These are phyloP conservation scores for Hycleus cichorii DNA, from an alignment of 1,140 invertebrate species.

Conservation along the genomic window DNA sequence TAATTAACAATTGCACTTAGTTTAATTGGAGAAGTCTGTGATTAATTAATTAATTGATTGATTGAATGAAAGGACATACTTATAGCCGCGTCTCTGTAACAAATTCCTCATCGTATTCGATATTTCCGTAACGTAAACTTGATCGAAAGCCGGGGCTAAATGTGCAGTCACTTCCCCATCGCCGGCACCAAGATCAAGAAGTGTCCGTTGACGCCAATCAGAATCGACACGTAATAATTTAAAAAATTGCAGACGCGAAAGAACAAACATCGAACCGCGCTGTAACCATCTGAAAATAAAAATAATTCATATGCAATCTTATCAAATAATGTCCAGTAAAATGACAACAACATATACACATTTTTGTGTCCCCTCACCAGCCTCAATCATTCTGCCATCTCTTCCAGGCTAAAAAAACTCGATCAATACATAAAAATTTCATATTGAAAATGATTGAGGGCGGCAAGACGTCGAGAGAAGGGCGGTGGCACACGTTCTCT, in stretches of 20 bases:
- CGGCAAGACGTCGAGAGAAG: slow-evolving; percentile 22
- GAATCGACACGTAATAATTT: slow-evolving; percentile 43
- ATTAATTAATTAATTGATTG: not conserved
- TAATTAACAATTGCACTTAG: not conserved
- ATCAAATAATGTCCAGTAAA: slow-evolving; percentile 17
- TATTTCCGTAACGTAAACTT: slow-evolving; percentile 79
- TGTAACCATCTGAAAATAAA: slow-evolving; percentile 61
- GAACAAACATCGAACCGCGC: slow-evolving; percentile 89
- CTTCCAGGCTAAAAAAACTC: slow-evolving; percentile 37
- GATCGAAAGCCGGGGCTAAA: slow-evolving; percentile 61
- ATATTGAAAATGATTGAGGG: slow-evolving; percentile 44
- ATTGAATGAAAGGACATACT: slow-evolving; percentile 48
- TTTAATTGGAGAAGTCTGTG: not conserved
- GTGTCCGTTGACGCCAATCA: slow-evolving; percentile 43
- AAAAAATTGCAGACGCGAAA: slow-evolving; percentile 69
- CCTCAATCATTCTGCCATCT: slow-evolving; percentile 26
- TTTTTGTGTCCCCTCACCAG: slow-evolving; percentile 14
- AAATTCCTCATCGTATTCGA: slow-evolving; percentile 72
- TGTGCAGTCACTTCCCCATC: slow-evolving; percentile 80
- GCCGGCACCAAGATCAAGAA: slow-evolving; percentile 86
- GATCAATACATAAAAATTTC: slow-evolving; percentile 45
- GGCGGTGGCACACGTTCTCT: slow-evolving; percentile 25
- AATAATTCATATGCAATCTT: no score
- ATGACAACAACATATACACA: slow-evolving; percentile 14
- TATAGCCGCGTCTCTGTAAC: slow-evolving; percentile 63